Evolutionary conservation across 2,113 vertebrate species (phyloP).

Genomic region (Trinectes maculatus): DNA sequence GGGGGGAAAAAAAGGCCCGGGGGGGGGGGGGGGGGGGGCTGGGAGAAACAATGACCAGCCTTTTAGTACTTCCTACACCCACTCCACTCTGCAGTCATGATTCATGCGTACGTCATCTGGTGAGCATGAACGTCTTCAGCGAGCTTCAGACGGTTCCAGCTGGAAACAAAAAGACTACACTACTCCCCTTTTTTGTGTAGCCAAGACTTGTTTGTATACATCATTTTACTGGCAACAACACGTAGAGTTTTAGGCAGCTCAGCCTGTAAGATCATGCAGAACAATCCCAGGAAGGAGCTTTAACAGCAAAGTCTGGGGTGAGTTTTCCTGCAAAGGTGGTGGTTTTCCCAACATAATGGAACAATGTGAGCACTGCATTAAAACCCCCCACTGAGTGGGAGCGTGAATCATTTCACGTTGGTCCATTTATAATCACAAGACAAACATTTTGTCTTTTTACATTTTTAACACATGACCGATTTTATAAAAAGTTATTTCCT

Average conservation of each 20-base stretch:
- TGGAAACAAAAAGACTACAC: too few relatives aligned
- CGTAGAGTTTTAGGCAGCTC: fast-evolving
- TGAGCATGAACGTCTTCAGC: background rate
- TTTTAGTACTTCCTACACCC: background rate
- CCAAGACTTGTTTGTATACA: background rate
- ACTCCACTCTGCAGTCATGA: constrained; percentile 13
- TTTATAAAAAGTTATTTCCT: background rate
- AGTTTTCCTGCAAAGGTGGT: constrained; percentile 28
- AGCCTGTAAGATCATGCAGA: background rate
- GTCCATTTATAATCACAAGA: constrained; percentile 22
- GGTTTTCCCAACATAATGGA: background rate
- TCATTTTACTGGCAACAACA: background rate
- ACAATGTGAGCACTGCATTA: constrained; percentile 2
- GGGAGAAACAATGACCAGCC: background rate
- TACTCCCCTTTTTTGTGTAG: background rate
- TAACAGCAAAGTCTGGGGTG: constrained; percentile 2
- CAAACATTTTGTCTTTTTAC: constrained; percentile 2
- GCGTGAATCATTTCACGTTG: constrained; percentile 30
- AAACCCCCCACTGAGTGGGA: constrained; percentile 41
- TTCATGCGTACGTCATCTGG: constrained; percentile 16
- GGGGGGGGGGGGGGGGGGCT: too few relatives aligned
- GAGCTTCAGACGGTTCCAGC: constrained; percentile 2
- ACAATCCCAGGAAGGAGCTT: constrained; percentile 45
- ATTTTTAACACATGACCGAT: background rate
- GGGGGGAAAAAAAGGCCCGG: too few relatives aligned